Conservation (phyloP, 2,888 invertebrate genomes). For the Iphiclides podalirius region DNA sequence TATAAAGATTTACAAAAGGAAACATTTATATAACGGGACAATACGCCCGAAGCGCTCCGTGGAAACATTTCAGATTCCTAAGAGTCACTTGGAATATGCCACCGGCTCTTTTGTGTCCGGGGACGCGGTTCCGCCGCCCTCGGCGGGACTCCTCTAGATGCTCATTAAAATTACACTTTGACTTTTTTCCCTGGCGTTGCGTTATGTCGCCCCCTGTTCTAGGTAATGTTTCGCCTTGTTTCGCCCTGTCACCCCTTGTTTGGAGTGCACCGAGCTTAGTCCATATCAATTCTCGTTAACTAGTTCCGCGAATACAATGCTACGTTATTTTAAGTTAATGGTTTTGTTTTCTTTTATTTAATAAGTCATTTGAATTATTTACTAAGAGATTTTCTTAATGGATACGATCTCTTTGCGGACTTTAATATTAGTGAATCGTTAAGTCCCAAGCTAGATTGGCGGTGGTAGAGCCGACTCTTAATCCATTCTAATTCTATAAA, state of each 20-base stretch:
- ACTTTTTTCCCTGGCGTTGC: conserved; percentile 31
- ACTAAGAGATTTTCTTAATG: too few species aligned
- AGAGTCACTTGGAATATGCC: conserved; percentile 42
- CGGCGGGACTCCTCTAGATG: conserved; percentile 26
- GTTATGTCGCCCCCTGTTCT: conserved; percentile 31
- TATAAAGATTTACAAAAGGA: conserved; percentile 32
- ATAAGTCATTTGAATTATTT: too few species aligned
- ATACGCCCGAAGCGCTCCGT: conserved; percentile 34
- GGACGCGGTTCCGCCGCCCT: conserved; percentile 29
- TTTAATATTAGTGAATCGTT: too few species aligned
- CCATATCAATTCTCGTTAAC: not conserved
- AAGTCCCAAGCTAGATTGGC: too few species aligned
- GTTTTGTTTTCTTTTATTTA: too few species aligned
- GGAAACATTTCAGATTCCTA: conserved; percentile 38
- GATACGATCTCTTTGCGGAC: too few species aligned
- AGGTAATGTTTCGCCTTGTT: conserved; percentile 30
- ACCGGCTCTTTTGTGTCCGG: conserved; percentile 32
- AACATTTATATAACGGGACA: conserved; percentile 40
- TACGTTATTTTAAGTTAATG: too few species aligned
- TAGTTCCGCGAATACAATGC: not conserved
- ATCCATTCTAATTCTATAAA: too few species aligned
- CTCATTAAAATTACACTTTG: conserved; percentile 36
- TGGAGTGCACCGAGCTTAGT: not conserved
- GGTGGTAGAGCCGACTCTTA: too few species aligned
- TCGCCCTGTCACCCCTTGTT: conserved; percentile 26